A percentile compares a stretch with the other conserved stretches of the same genome.
Conservation (phyloP, 1,140 invertebrate species). For the Amphibalanus amphitrite region DNA sequence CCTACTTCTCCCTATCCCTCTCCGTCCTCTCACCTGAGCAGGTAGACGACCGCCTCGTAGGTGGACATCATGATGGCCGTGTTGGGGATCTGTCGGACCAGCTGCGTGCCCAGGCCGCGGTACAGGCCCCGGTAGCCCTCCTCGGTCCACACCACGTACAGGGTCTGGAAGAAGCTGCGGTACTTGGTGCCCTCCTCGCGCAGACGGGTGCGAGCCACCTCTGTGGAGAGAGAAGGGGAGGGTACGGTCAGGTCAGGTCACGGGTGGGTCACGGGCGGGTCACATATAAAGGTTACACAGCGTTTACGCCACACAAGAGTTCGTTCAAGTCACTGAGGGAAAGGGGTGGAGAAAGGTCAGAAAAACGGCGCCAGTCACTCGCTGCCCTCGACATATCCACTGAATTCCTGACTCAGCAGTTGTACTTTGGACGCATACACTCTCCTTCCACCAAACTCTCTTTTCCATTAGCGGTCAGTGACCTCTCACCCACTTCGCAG, state of each 20-base stretch:
- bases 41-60: constrained; percentile 55
- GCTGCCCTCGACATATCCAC: no score
- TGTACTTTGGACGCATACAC: no score
- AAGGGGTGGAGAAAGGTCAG: no score
- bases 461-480: no score
- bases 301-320: no score
- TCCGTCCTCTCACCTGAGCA: constrained; percentile 15
- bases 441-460: no score
- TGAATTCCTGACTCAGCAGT: no score
- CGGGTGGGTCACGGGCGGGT: constrained; percentile 1
- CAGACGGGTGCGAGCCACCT: constrained; percentile 82
- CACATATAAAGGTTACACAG: no score
- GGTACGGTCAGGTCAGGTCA: constrained; percentile 7
- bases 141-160: constrained; percentile 64
- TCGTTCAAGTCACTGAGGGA: no score
- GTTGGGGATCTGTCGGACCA: constrained; percentile 90
- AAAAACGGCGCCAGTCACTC: no score
- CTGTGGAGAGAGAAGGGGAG: constrained; percentile 34
- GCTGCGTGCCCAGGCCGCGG: constrained; percentile 59
- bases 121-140: constrained; percentile 79
- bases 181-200: constrained; percentile 89
- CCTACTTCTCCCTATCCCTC: background rate
- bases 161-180: constrained; percentile 78
- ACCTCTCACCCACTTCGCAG: no score
- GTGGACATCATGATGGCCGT: constrained; percentile 98